Conservation (phyloP, 2,113 vertebrate genomes). For the Nerophis lumbriciformis region DNA sequence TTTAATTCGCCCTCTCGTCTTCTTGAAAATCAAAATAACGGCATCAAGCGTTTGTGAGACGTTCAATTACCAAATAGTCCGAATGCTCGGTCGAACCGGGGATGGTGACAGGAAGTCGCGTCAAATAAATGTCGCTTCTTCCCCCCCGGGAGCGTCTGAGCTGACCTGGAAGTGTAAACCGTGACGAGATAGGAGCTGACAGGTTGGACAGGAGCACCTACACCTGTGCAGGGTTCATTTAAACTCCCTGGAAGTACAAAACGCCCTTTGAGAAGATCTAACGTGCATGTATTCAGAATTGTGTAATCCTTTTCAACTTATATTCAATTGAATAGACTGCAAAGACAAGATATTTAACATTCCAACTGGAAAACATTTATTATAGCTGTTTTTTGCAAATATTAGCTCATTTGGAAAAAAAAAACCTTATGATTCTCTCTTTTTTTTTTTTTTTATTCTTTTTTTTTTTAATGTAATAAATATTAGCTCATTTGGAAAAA, state of each 20-base stretch:
- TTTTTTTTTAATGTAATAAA: too few relatives aligned
- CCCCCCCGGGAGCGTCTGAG: not conserved
- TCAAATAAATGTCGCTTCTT: not conserved
- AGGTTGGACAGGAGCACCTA: not conserved
- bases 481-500: too few relatives aligned
- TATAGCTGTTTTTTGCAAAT: too few relatives aligned
- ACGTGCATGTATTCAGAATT: constrained; percentile 23
- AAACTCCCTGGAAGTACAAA: constrained; percentile 23
- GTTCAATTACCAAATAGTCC: not conserved
- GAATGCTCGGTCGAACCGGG: not conserved
- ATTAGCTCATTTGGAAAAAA: too few relatives aligned
- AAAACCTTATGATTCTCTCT: too few relatives aligned
- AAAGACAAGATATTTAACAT: too few relatives aligned
- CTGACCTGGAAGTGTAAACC: constrained; percentile 19
- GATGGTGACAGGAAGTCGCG: not conserved
- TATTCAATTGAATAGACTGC: too few relatives aligned
- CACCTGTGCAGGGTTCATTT: constrained; percentile 5
- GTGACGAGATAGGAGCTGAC: constrained; percentile 14
- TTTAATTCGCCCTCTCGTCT: not conserved
- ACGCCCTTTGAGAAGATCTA: constrained; percentile 6
- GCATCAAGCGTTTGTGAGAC: not conserved
- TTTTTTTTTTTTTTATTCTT: too few relatives aligned
- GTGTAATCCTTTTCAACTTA: not conserved
- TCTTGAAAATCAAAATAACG: not conserved
- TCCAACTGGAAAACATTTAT: too few relatives aligned